Conservation (phyloP, 2,797 vertebrate genomes). For the Brotogeris chrysoptera region DNA sequence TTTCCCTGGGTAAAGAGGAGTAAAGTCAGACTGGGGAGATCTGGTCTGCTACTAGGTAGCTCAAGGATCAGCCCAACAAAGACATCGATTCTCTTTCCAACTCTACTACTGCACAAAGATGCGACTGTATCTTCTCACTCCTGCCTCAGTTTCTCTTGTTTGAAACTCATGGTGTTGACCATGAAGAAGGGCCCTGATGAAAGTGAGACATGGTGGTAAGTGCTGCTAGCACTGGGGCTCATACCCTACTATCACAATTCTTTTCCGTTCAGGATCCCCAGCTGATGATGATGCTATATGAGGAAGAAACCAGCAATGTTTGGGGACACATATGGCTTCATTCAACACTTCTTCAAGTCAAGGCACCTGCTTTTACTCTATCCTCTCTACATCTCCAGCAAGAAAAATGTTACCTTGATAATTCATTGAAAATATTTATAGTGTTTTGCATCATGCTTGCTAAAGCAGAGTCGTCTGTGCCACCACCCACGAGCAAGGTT, state of each 20-base stretch:
- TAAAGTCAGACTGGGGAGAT: not conserved
- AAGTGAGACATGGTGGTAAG: not conserved
- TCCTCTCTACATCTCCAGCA: not conserved
- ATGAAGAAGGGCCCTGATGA: not conserved
- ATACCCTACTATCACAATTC: not conserved
- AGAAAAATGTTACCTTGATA: not conserved
- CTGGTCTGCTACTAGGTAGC: not conserved
- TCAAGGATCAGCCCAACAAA: not conserved
- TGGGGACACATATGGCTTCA: not conserved
- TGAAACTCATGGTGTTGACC: not conserved
- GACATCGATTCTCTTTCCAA: not conserved
- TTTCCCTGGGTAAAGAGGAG: not conserved
- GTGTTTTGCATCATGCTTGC: rapidly evolving
- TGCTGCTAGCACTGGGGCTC: not conserved
- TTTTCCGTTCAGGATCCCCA: not conserved
- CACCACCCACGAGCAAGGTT: not conserved
- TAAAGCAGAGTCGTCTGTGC: not conserved
- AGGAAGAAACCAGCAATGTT: not conserved
- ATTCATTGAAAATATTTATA: not conserved
- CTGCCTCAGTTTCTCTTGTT: not conserved
- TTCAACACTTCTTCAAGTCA: not conserved
- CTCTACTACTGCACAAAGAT: not conserved
- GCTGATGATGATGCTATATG: not conserved
- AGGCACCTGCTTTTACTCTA: not conserved
- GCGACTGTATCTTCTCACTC: not conserved